Evolutionary conservation across 2,113 vertebrate genomes (phyloP).

Genomic region (Serilophus lunatus): DNA sequence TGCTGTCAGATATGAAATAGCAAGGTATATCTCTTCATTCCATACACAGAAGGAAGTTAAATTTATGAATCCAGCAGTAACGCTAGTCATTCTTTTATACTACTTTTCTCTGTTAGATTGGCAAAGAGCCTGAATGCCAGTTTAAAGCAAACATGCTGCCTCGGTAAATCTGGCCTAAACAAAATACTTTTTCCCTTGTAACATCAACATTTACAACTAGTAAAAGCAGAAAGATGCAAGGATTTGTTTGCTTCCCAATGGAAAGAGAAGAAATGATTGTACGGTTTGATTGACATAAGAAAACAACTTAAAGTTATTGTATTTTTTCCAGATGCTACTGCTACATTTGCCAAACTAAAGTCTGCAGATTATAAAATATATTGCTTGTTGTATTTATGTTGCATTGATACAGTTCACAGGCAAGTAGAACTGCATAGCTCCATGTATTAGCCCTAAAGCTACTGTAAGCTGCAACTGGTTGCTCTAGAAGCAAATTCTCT

Average conservation of each 20-base stretch:
- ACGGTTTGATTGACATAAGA: not conserved
- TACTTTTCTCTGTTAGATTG: not conserved
- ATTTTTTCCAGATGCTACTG: not conserved
- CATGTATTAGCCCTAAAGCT: conserved; percentile 41
- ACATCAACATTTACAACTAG: conserved; percentile 28
- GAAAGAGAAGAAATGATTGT: not conserved
- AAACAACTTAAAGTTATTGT: not conserved
- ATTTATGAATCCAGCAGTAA: conserved; percentile 9
- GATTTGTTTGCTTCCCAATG: not conserved
- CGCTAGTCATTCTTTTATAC: not conserved
- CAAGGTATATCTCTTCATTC: conserved; percentile 25
- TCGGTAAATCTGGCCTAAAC: not conserved
- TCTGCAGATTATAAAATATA: conserved; percentile 36
- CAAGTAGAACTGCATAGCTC: conserved; percentile 5
- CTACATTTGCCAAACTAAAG: conserved; percentile 11
- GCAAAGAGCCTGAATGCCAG: not conserved
- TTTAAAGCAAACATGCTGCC: not conserved
- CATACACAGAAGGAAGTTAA: conserved; percentile 8
- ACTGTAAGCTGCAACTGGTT: conserved; percentile 34
- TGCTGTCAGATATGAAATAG: conserved; percentile 15
- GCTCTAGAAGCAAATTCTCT: conserved; percentile 59
- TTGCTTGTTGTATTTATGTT: conserved; percentile 36
- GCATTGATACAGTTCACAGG: conserved; percentile 41
- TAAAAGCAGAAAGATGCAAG: conserved; percentile 11
- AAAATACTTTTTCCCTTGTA: conserved; percentile 34